Evolutionary conservation across 1,140 invertebrate species (phyloP).

Genomic region (Philotrypesis tridentata): DNA sequence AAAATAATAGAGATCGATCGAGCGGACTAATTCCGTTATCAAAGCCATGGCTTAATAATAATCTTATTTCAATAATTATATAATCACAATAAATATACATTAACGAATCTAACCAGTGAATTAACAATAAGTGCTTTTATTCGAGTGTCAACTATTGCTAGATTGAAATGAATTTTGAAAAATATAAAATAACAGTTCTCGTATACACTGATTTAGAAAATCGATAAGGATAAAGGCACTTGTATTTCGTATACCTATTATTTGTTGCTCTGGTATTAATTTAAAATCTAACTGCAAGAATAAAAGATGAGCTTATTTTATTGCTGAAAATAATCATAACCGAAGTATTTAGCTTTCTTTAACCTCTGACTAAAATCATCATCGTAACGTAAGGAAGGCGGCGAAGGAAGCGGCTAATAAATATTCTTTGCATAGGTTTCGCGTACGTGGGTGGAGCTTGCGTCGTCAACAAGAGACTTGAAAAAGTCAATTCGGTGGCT

Average conservation of each 20-base stretch:
- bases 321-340: constrained; percentile 47
- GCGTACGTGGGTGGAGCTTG: constrained; percentile 97
- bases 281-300: constrained; percentile 54
- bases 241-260: constrained; percentile 18
- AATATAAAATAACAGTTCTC: too few relatives aligned
- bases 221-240: constrained; percentile 32
- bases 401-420: constrained; percentile 39
- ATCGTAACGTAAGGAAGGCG: background rate
- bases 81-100: constrained; percentile 50
- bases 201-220: background rate
- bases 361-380: constrained; percentile 32
- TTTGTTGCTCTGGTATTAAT: constrained; percentile 61
- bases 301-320: constrained; percentile 49
- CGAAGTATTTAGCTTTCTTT: constrained; percentile 54
- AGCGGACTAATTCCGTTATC: constrained; percentile 56
- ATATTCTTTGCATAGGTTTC: constrained; percentile 80
- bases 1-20: constrained; percentile 49
- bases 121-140: constrained; percentile 62
- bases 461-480: constrained; percentile 94
- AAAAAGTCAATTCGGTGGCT: constrained; percentile 96
- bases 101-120: constrained; percentile 54
- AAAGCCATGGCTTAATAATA: constrained; percentile 56
- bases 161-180: background rate
- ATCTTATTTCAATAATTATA: constrained; percentile 52
- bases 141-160: constrained; percentile 36